phyloP scores from a whole-genome alignment of 2,113 vertebrate genomes.

The Steatornis caripensis region DNA sequence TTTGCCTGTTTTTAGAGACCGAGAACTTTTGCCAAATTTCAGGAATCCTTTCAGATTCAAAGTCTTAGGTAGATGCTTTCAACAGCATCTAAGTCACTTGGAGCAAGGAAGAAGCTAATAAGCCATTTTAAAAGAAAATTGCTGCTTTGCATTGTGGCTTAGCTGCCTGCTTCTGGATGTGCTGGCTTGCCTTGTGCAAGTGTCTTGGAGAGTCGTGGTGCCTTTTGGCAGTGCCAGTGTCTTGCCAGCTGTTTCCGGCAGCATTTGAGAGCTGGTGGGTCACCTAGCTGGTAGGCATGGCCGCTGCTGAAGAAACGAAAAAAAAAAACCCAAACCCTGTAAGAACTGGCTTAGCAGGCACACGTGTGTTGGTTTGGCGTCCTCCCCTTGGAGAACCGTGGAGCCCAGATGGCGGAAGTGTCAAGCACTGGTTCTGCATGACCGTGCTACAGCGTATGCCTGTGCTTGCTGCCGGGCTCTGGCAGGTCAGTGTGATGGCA shows the following conservation, averaged over 20 bases:
- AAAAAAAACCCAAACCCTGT: no score
- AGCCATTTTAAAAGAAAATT: not conserved
- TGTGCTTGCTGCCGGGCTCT: not conserved
- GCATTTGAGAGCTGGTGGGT: not conserved
- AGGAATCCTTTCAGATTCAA: not conserved
- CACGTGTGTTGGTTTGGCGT: accelerated
- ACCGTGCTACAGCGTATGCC: accelerated
- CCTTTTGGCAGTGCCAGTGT: not conserved
- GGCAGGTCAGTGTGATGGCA: accelerated
- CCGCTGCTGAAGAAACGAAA: not conserved
- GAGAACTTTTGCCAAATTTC: not conserved
- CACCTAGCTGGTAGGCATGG: not conserved
- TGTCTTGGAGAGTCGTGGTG: accelerated
- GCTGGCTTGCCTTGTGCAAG: not conserved
- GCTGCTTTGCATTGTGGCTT: not conserved
- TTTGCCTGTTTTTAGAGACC: not conserved
- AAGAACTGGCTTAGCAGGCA: not conserved
- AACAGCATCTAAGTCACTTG: not conserved
- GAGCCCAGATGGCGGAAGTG: not conserved
- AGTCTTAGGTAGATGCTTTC: not conserved
- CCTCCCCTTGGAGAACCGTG: not conserved
- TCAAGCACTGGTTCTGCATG: not conserved
- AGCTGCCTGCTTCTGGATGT: not conserved
- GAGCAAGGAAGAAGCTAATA: not conserved
- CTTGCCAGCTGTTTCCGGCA: not conserved